These are phyloP conservation scores for Nowickia ferox DNA, from an alignment of 2,888 invertebrate genomes.

Conservation along the genomic window DNA sequence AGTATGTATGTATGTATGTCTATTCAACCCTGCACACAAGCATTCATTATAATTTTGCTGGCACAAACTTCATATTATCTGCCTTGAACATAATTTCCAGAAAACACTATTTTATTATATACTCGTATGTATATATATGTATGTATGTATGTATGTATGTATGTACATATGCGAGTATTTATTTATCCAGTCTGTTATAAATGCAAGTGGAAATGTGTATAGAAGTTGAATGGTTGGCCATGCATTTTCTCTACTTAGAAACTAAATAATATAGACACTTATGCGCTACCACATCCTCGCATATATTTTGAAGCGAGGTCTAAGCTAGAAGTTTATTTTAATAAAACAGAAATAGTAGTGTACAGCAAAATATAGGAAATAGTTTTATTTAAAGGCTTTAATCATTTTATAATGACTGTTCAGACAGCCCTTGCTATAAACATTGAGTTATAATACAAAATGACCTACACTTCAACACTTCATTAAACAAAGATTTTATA, in stretches of 20 bases:
- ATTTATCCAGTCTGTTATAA: background rate
- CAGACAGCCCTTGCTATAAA: background rate
- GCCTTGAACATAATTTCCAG: slow-evolving; percentile 51
- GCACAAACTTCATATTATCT: slow-evolving; percentile 41
- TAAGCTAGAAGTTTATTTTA: background rate
- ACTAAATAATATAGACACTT: background rate
- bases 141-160: too few species aligned
- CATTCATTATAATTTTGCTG: slow-evolving; percentile 49
- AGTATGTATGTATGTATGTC: background rate
- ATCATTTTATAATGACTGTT: background rate
- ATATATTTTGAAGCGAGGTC: background rate
- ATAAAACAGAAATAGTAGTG: background rate
- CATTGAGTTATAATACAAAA: slow-evolving; percentile 1
- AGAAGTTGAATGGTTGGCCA: background rate
- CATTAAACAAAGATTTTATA: slow-evolving; percentile 53
- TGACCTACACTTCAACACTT: slow-evolving; percentile 59
- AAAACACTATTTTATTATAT: slow-evolving; percentile 49
- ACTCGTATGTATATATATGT: too few species aligned
- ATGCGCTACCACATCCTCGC: background rate
- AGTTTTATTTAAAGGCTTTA: background rate
- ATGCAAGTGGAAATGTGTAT: background rate
- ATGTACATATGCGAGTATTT: background rate
- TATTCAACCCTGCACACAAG: background rate
- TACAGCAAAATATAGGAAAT: background rate
- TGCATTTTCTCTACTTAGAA: slow-evolving; percentile 23